A percentile compares a stretch with the other conserved stretches of the same genome.
Conservation (phyloP, 92 coral and sea anemone genomes). For the Umimayanthus chanpuru region DNA sequence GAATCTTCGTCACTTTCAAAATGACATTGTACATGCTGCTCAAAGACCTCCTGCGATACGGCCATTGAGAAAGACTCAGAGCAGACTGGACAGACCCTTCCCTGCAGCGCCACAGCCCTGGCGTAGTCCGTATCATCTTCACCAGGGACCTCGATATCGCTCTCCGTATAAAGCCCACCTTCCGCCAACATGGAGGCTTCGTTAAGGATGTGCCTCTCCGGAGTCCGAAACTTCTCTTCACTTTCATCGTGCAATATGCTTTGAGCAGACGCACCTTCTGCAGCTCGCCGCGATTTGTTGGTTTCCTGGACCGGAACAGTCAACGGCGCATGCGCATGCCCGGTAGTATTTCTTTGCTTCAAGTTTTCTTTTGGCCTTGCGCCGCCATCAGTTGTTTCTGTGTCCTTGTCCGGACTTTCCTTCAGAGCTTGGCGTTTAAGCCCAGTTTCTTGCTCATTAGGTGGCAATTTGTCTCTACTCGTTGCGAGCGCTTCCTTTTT, state of each 20-base stretch:
- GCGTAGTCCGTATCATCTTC: conserved; percentile 55
- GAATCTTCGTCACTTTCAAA: conserved; percentile 41
- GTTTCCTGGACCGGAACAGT: conserved; percentile 76
- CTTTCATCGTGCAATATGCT: conserved; percentile 24
- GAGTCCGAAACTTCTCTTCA: not conserved
- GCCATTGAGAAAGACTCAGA: conserved; percentile 40
- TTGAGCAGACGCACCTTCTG: conserved; percentile 5
- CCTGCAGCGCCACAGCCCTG: conserved; percentile 45
- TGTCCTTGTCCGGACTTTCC: not conserved
- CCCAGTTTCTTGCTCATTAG: not conserved
- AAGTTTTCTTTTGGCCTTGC: conserved; percentile 14
- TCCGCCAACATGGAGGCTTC: conserved; percentile 5
- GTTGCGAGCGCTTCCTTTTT: not conserved
- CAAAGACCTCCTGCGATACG: conserved; percentile 55
- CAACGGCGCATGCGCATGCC: not conserved
- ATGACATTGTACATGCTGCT: conserved; percentile 64
- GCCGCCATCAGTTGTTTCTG: not conserved
- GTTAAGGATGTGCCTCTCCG: not conserved
- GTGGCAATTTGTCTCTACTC: not conserved
- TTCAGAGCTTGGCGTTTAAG: not conserved
- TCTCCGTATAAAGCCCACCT: conserved; percentile 34
- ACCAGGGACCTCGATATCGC: conserved; percentile 59
- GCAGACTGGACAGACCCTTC: conserved; percentile 73
- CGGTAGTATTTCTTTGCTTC: not conserved
- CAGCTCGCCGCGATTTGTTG: conserved; percentile 1